These are phyloP conservation scores for Brachyptera putata DNA, from an alignment of 2,888 invertebrate genomes.

Conservation along the genomic window DNA sequence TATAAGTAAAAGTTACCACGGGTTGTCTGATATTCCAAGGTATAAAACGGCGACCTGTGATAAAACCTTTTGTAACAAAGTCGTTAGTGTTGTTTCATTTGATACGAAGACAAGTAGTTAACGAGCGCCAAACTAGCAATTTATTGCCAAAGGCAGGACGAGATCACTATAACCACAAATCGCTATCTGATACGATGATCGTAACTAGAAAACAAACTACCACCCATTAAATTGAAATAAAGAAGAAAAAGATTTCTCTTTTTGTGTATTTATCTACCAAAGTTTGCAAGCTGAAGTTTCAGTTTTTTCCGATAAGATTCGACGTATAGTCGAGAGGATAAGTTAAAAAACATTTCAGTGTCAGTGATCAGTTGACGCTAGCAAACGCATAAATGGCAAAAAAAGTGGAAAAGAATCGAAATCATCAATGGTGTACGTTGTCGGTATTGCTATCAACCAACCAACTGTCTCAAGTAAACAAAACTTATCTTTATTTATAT, in stretches of 20 bases:
- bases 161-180: neutral
- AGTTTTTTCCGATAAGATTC: conserved; percentile 4
- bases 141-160: neutral
- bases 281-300: conserved; percentile 12
- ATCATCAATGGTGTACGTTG: too few relatives aligned
- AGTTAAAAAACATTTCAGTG: too few relatives aligned
- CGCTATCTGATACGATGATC: neutral
- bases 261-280: conserved; percentile 1
- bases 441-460: too few relatives aligned
- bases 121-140: neutral
- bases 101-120: conserved; percentile 7
- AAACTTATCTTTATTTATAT: too few relatives aligned
- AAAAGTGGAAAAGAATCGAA: neutral
- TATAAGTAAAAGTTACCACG: too few relatives aligned
- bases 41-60: too few relatives aligned
- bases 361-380: neutral
- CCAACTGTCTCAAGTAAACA: too few relatives aligned
- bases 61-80: too few relatives aligned
- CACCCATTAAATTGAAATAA: conserved; percentile 6
- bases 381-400: neutral
- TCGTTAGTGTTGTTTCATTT: too few relatives aligned
- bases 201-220: conserved; percentile 7
- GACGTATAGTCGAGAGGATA: neutral
- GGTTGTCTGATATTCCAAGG: too few relatives aligned
- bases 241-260: conserved; percentile 17